Percentiles rank a stretch among this genome's conserved stretches.
phyloP scores from a whole-genome alignment of 2,888 invertebrate species.

The Agriotes lineatus region DNA sequence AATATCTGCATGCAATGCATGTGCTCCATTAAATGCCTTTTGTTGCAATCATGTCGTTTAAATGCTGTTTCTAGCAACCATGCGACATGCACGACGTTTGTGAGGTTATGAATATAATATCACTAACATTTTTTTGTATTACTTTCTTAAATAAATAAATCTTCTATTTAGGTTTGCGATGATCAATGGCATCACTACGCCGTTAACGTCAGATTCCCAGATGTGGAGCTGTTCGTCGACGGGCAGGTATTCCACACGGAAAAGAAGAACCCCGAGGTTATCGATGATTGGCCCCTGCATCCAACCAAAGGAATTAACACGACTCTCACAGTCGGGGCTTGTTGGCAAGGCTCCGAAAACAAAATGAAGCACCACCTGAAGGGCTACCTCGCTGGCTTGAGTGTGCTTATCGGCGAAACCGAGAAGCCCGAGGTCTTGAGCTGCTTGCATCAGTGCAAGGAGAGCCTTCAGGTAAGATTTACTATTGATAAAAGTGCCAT shows the following conservation, averaged over 20 bases:
- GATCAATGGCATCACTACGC: constrained; percentile 99
- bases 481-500: no score
- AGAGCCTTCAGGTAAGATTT: constrained; percentile 73
- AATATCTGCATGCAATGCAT: no score
- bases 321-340: constrained; percentile 94
- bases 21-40: no score
- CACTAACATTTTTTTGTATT: no score
- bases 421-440: constrained; percentile 81
- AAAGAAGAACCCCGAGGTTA: constrained; percentile 93
- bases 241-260: constrained; percentile 77
- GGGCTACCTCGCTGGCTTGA: constrained; percentile 91
- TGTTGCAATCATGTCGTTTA: no score
- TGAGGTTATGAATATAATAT: no score
- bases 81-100: no score
- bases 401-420: constrained; percentile 80
- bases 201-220: constrained; percentile 92
- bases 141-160: no score
- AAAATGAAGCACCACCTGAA: constrained; percentile 91
- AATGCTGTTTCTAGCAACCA: no score
- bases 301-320: constrained; percentile 95
- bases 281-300: constrained; percentile 99
- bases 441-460: constrained; percentile 86
- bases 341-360: constrained; percentile 97
- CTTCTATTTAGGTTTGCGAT: constrained; percentile 95
- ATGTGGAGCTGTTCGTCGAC: constrained; percentile 89